Percentiles rank a stretch among this genome's conserved stretches.
Evolutionary conservation across 2,888 invertebrate genomes (phyloP).

Genomic region (Lasioglossum vierecki): DNA sequence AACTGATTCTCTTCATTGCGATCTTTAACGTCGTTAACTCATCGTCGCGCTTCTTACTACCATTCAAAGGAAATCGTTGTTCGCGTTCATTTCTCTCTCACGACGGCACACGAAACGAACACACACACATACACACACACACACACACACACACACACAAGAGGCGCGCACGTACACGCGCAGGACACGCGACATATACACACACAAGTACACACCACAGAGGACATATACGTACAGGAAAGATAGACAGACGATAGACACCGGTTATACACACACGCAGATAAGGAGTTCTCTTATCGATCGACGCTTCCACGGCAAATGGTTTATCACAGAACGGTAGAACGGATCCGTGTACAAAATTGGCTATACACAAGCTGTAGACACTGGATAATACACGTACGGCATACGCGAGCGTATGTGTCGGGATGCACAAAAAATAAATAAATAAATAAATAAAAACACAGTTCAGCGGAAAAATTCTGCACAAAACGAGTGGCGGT

Average conservation of each 20-base stretch:
- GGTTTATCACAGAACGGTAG: conserved; percentile 24
- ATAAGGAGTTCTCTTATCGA: conserved; percentile 12
- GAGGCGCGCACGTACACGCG: too few relatives aligned
- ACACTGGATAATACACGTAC: conserved; percentile 20
- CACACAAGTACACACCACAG: not conserved
- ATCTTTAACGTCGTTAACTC: conserved; percentile 35
- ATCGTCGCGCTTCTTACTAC: conserved; percentile 37
- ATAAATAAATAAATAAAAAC: not conserved
- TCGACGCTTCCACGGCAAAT: conserved; percentile 42
- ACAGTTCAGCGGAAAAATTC: conserved; percentile 57
- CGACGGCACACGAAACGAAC: not conserved
- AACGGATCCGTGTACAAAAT: conserved; percentile 49
- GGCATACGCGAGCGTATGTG: conserved; percentile 24
- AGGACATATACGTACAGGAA: not conserved
- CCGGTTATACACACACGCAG: not conserved
- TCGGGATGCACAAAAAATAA: conserved; percentile 63
- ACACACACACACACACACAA: too few relatives aligned
- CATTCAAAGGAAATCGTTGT: conserved; percentile 19
- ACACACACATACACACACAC: not conserved
- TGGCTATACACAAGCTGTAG: conserved; percentile 37
- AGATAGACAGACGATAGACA: not conserved
- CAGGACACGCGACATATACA: not conserved
- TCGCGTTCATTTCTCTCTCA: conserved; percentile 22
- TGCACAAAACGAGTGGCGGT: conserved; percentile 67
- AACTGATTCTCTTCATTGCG: conserved; percentile 43